Evolutionary conservation across 2,113 vertebrate species (phyloP), one percentile per base, ranked within the genome.

Genomic region (Sarotherodon lohbergeri): DNA sequence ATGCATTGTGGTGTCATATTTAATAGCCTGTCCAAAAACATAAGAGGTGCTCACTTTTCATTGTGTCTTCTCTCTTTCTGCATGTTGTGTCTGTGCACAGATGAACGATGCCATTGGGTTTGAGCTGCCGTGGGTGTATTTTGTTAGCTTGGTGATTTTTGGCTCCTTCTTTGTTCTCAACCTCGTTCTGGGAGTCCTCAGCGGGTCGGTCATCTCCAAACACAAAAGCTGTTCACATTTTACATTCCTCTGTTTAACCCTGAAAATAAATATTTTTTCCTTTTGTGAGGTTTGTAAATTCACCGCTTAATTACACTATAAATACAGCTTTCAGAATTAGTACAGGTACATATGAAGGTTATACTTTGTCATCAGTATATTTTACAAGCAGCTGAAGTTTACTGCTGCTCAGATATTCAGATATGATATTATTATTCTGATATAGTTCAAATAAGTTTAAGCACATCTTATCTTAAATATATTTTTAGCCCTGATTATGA

Each of bases 151-250:
- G 7, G 97, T 98, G 90, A 97, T 98, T 87, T 99, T 98, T 10
- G 98, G 98, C 7, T 98, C 98, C 5, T 98, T 98, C 96, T 98
- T 98, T n/a, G 97, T 98, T 61, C 96, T 99, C 84, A 98, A 98
- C 94, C 96, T 98, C 83, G 98, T 99, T 24, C 95, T 98, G 97
- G 98, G 98, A 54, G 98, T 98, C 88, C 96, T 98, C 86, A 99
- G 98, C 48, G 98, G 98, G 98, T 99, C 36, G 0, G 92, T 90
- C 12, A 0, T 16, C 41, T 78, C 16, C 43, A 32, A 61, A 61
- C 66, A 73, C 22, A 48, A 22, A 22, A 9, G 5, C 12, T 36
- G 7, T n/a, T 5, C 4, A 14, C 5, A 50, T 61, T 52, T n/a
- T 52, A n/a, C 52, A n/a, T 54, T 54, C 19, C 8, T 54, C 2